Evolutionary conservation across 2,797 vertebrate genomes (phyloP), one percentile per base, ranked within the genome.

Genomic region (Phataginus tetradactyla): DNA sequence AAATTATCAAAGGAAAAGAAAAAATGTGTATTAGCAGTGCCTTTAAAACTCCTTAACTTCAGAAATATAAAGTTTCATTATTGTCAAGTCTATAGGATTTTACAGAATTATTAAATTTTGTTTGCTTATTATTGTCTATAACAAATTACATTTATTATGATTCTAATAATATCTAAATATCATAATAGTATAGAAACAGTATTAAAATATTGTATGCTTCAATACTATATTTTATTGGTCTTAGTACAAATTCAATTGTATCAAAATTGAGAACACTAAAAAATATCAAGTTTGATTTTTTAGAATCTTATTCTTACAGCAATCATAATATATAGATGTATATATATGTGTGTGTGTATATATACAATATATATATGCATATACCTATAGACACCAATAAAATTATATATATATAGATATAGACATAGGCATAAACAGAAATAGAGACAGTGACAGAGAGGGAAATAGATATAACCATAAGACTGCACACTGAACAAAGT

Each of bases 1-100:
- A 34, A 61, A 75, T 84, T 86, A 71, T 45, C 6, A 90, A 17
- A 79, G 71, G 25, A 9, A 42, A 29, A 59, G 21, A 55, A 55
- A 3, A 37, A 84, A 13, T 34, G n/a, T 63, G 3, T 23, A 37
- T 6, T 39, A 91, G 39, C 1, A 20, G 8, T n/a, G 14, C 4
- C 20, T 86, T 23, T 69, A 51, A 72, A 66, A 90, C 25, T 61
- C 4, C 20, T 84, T 14, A 63, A n/a, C 51, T 86, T 87, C 7
- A 59, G 51, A 94, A 92, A 78, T 29, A 32, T n/a, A 68, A 71
- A 85, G 63, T 81, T 88, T 17, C 20, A n/a, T 90, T 87, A 80
- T 14, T 92, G 1, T 64, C 7, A 86, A 61, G 23, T 80, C 20
- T 66, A 72, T 13, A n/a, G 72, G 18, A 49, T 0, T 57, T 63